Percentiles rank a stretch among this genome's conserved stretches.
Conservation (phyloP, 2,113 vertebrate genomes). For the Chlamydotis undulata region DNA sequence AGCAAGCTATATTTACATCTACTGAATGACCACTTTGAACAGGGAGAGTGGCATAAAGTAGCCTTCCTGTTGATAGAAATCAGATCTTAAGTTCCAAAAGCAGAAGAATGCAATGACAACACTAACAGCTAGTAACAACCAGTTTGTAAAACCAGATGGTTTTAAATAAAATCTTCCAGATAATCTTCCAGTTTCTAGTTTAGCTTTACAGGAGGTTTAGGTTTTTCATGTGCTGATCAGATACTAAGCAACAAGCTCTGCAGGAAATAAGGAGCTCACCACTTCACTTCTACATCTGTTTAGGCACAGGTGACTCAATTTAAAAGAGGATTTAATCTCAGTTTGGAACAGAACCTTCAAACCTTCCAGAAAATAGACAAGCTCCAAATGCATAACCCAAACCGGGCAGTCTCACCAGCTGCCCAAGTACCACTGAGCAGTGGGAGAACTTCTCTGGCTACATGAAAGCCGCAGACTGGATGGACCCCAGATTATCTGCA, state of each 20-base stretch:
- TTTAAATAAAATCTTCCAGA: background rate
- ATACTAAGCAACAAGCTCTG: background rate
- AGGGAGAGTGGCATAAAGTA: background rate
- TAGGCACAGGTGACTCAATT: background rate
- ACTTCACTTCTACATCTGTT: background rate
- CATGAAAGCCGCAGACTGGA: accelerated
- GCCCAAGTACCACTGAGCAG: background rate
- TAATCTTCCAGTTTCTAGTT: background rate
- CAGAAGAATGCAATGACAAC: background rate
- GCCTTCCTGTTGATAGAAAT: background rate
- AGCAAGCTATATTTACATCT: background rate
- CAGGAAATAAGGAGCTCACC: background rate
- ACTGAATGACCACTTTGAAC: background rate
- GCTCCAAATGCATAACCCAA: background rate
- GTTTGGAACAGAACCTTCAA: background rate
- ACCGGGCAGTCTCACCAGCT: background rate
- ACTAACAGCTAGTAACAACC: background rate
- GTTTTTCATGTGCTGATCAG: background rate
- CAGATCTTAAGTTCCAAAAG: background rate
- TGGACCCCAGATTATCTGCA: accelerated
- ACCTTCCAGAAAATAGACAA: background rate
- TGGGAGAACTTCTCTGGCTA: background rate
- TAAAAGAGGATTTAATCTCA: background rate
- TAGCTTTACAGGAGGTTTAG: background rate
- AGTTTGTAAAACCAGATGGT: background rate